Conservation (phyloP, 2,797 vertebrate species). For the Molossus alvarezi region DNA sequence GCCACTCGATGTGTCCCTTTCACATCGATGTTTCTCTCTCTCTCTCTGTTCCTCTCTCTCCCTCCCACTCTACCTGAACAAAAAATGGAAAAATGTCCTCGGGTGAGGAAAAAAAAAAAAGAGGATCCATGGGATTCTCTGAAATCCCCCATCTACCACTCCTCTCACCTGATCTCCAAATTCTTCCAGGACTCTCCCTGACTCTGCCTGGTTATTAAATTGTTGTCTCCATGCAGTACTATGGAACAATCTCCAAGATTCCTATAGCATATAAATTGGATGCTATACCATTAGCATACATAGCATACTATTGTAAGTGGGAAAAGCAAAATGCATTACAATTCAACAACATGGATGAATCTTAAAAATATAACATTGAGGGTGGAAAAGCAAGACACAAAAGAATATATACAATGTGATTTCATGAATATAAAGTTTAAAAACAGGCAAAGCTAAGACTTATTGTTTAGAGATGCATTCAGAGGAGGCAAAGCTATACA, state of each 20-base stretch:
- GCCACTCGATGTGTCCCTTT: too few species aligned
- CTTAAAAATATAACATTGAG: constrained; percentile 28
- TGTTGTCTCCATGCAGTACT: background rate
- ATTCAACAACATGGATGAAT: background rate
- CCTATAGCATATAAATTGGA: background rate
- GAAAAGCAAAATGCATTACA: background rate
- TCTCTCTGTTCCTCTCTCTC: too few species aligned
- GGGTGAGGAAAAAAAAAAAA: too few species aligned
- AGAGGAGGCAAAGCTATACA: background rate
- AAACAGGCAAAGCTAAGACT: background rate
- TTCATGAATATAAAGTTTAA: background rate
- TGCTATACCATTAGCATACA: background rate
- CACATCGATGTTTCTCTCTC: too few species aligned
- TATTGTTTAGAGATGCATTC: constrained; percentile 20
- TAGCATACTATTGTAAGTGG: background rate
- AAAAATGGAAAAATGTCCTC: too few species aligned
- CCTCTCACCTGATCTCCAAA: background rate
- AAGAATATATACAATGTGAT: background rate
- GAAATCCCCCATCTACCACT: background rate
- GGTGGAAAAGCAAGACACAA: background rate
- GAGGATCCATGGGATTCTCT: background rate
- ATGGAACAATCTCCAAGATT: background rate
- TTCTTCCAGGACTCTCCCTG: background rate
- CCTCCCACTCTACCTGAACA: too few species aligned
- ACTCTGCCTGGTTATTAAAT: background rate